phyloP scores from a whole-genome alignment of 1,140 invertebrate species.

The Pseudomyrmex dendroicus region DNA sequence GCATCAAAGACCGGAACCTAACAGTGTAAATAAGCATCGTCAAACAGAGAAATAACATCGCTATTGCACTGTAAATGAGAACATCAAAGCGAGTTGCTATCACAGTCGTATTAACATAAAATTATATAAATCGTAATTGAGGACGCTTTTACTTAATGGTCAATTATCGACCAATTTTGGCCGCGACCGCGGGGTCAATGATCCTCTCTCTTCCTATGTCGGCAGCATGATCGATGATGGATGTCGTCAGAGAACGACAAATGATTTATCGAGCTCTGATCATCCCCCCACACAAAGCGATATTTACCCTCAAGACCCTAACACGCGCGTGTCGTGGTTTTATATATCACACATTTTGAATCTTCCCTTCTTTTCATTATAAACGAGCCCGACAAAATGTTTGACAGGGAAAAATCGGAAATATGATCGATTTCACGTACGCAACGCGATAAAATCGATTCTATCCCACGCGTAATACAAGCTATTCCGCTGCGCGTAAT shows the following conservation, averaged over 20 bases:
- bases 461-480: neutral
- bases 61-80: neutral
- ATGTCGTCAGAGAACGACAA: constrained; percentile 61
- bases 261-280: constrained; percentile 69
- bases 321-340: constrained; percentile 46
- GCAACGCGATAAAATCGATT: neutral
- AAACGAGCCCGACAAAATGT: constrained; percentile 23
- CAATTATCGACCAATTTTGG: constrained; percentile 61
- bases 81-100: constrained; percentile 30
- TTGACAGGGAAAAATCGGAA: neutral
- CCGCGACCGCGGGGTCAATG: constrained; percentile 58
- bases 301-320: constrained; percentile 52
- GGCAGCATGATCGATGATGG: constrained; percentile 66
- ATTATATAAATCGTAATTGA: constrained; percentile 68
- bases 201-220: constrained; percentile 66
- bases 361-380: constrained; percentile 45
- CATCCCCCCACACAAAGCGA: constrained; percentile 10
- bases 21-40: constrained; percentile 39
- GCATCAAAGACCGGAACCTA: constrained; percentile 28
- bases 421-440: neutral
- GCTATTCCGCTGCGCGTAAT: neutral
- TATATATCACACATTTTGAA: neutral
- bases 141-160: constrained; percentile 63
- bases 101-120: constrained; percentile 45
- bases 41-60: constrained; percentile 11